Evolutionary conservation across 2,113 vertebrate species (phyloP).

Genomic region (Heloderma charlesbogerti): DNA sequence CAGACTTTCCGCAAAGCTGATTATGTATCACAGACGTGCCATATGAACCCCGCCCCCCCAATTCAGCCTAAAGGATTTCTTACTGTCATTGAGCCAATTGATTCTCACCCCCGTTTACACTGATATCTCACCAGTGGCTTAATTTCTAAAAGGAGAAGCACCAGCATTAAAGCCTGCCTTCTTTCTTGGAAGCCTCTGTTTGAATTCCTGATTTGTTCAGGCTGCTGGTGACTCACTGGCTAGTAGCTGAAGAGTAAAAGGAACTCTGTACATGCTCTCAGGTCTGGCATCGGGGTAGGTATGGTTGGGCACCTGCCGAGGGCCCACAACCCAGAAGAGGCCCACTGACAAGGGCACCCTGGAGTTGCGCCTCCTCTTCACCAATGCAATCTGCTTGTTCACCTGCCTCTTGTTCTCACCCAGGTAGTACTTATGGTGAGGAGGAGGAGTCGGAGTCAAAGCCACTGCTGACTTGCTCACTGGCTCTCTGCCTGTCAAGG

Average conservation of each 20-base stretch:
- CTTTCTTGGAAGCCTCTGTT: neutral
- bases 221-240: neutral
- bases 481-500: too few relatives aligned
- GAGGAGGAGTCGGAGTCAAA: too few relatives aligned
- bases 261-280: neutral
- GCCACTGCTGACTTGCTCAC: too few relatives aligned
- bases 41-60: neutral
- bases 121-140: neutral
- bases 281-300: too few relatives aligned
- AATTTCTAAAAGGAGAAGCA: neutral
- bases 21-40: neutral
- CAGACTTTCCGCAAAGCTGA: neutral
- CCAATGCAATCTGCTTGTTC: too few relatives aligned
- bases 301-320: too few relatives aligned
- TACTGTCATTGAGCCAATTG: neutral
- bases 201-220: neutral
- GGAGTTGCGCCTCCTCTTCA: too few relatives aligned
- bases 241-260: neutral
- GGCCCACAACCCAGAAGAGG: too few relatives aligned
- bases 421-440: too few relatives aligned
- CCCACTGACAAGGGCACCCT: too few relatives aligned
- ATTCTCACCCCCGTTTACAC: neutral
- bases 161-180: neutral
- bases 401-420: too few relatives aligned
- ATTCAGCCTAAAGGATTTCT: conserved; percentile 1